These are phyloP conservation scores for Todiramphus chloris DNA, from an alignment of 2,113 vertebrate genomes.

Conservation along the genomic window DNA sequence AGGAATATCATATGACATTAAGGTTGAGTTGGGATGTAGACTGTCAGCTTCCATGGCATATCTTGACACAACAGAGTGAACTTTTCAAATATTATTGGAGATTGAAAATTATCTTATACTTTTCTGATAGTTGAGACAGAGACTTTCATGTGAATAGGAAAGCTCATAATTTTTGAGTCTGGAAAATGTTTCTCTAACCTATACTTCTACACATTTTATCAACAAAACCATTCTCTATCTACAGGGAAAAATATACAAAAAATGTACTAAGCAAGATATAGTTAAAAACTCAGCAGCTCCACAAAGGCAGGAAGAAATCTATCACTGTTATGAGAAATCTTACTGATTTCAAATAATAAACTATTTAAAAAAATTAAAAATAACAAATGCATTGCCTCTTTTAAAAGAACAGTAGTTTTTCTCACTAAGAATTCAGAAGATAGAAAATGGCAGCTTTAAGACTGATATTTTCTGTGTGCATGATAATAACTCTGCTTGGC, in stretches of 20 bases:
- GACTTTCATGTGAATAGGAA: not conserved
- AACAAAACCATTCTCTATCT: not conserved
- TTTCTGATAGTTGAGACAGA: not conserved
- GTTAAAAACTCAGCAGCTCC: not conserved
- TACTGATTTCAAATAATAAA: not conserved
- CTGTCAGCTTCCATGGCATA: not conserved
- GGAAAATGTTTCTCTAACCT: not conserved
- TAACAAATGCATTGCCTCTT: not conserved
- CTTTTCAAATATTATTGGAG: not conserved
- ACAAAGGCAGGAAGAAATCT: not conserved
- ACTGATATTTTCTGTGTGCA: not conserved
- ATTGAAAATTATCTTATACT: not conserved
- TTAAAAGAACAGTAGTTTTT: not conserved
- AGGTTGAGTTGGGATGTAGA: not conserved
- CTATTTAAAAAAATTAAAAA: not conserved
- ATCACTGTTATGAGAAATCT: not conserved
- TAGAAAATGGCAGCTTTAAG: not conserved
- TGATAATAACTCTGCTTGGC: not conserved
- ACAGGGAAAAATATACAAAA: not conserved
- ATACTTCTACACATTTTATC: not conserved
- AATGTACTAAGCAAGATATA: fast-evolving
- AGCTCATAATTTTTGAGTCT: not conserved
- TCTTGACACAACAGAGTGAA: not conserved
- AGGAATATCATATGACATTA: not conserved
- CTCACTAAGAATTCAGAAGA: not conserved